Percentiles rank a stretch among this genome's conserved stretches.
Conservation (phyloP, 2,113 vertebrate species). For the Cynoglossus semilaevis region DNA sequence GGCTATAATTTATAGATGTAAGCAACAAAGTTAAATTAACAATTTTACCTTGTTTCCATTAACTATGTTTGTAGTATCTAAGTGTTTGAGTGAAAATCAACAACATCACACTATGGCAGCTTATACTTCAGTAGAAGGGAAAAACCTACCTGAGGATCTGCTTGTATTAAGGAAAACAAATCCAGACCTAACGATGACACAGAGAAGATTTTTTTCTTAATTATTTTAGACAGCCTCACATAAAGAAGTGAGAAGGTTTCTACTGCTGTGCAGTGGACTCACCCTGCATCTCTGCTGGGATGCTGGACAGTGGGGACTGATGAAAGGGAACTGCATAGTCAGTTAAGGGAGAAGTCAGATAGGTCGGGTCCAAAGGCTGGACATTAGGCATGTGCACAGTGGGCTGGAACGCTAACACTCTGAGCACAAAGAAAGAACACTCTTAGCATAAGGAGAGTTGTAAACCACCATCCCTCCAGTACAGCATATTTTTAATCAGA, state of each 20-base stretch:
- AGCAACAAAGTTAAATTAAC: too few species aligned
- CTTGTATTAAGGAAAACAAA: conserved; percentile 94
- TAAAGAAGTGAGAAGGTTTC: neutral
- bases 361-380: conserved; percentile 82
- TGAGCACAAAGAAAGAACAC: conserved; percentile 44
- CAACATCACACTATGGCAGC: neutral
- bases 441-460: neutral
- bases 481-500: too few species aligned
- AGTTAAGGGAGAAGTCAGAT: conserved; percentile 84
- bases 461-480: too few species aligned
- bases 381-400: conserved; percentile 84
- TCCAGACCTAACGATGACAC: conserved; percentile 83
- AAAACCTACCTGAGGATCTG: conserved; percentile 88
- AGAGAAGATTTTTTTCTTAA: conserved; percentile 31
- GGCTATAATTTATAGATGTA: too few species aligned
- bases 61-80: too few species aligned
- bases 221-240: too few species aligned
- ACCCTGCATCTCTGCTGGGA: conserved; percentile 94
- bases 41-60: too few species aligned
- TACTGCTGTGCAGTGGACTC: conserved; percentile 41
- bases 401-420: conserved; percentile 92
- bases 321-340: conserved; percentile 94
- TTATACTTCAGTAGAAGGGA: neutral
- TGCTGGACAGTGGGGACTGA: conserved; percentile 83
- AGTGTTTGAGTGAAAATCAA: too few species aligned